Evolutionary conservation across 1,140 invertebrate genomes (phyloP).

Genomic region (Proales similis): DNA sequence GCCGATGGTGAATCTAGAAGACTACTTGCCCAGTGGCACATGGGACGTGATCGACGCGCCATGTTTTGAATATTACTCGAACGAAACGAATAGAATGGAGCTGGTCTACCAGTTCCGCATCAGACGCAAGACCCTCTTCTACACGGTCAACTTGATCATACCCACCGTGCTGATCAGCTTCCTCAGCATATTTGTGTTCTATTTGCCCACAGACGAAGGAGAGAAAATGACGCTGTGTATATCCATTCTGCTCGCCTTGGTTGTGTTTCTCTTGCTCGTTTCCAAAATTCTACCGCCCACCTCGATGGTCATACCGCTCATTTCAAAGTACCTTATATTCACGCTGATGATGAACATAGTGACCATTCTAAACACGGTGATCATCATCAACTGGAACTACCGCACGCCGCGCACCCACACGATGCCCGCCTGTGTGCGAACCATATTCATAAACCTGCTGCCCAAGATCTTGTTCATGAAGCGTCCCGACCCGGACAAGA

Average conservation of each 20-base stretch:
- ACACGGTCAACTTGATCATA: constrained; percentile 96
- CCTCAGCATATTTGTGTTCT: constrained; percentile 95
- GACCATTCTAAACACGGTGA: constrained; percentile 93
- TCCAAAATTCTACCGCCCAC: constrained; percentile 96
- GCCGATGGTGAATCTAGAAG: constrained; percentile 69
- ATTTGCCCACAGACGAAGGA: constrained; percentile 91
- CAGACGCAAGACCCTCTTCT: constrained; percentile 85
- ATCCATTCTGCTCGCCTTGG: constrained; percentile 94
- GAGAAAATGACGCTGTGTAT: constrained; percentile 97
- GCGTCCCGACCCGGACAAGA: constrained; percentile 5
- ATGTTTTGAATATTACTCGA: background rate
- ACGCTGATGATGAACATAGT: constrained; percentile 99
- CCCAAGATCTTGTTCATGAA: constrained; percentile 59
- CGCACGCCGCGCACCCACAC: constrained; percentile 72
- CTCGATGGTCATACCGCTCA: constrained; percentile 63
- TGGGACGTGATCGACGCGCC: constrained; percentile 98
- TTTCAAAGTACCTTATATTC: constrained; percentile 95
- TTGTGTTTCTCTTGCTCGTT: constrained; percentile 94
- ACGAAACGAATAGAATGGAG: constrained; percentile 31
- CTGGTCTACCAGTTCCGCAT: constrained; percentile 61
- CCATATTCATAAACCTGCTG: constrained; percentile 81
- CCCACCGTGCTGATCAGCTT: constrained; percentile 97
- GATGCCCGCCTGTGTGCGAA: constrained; percentile 69
- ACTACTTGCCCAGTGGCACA: constrained; percentile 90
- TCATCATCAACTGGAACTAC: constrained; percentile 99